phyloP scores from a whole-genome alignment of 2,113 vertebrate genomes.

The Shinisaurus crocodilurus region DNA sequence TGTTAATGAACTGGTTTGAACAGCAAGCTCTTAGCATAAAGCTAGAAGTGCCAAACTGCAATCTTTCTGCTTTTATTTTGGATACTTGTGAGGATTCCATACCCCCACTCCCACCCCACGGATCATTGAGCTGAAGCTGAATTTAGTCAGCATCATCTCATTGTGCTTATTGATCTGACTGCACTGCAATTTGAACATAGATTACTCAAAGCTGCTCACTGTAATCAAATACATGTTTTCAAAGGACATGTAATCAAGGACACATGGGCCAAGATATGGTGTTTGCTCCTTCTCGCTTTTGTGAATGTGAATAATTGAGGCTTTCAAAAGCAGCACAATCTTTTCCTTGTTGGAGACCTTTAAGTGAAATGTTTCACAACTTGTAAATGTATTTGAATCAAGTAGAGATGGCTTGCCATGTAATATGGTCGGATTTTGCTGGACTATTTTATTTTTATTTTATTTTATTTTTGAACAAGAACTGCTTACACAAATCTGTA shows the following conservation, averaged over 20 bases:
- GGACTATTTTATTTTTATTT: no score
- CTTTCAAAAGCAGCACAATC: background rate
- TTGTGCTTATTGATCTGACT: background rate
- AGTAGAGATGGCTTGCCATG: background rate
- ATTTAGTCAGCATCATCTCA: background rate
- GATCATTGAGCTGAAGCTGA: background rate
- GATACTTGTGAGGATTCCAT: background rate
- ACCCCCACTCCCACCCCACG: background rate
- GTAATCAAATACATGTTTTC: background rate
- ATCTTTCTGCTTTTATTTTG: background rate
- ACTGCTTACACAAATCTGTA: background rate
- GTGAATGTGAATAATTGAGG: background rate
- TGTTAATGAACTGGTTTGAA: background rate
- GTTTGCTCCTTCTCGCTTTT: background rate
- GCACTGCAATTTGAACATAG: background rate
- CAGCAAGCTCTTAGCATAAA: background rate
- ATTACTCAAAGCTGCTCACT: background rate
- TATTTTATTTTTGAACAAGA: background rate
- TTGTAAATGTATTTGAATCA: background rate
- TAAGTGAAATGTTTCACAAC: background rate
- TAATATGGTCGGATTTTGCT: background rate
- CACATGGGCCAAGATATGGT: background rate
- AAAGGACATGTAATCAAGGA: background rate
- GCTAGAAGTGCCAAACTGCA: background rate
- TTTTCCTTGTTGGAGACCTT: background rate